Conservation (phyloP, 2,888 invertebrate species). For the Drosophila lacicola region DNA sequence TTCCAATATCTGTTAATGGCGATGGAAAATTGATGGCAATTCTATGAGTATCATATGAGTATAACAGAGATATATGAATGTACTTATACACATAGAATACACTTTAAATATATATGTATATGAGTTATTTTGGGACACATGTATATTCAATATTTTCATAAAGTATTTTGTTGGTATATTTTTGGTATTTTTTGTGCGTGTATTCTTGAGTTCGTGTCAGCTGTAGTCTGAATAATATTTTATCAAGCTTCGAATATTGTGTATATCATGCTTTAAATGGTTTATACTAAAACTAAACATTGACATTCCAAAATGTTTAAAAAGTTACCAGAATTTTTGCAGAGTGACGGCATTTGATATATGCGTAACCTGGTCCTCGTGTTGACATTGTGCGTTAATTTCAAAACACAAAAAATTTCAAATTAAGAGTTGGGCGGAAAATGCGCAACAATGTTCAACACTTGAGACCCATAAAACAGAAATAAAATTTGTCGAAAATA, state of each 20-base stretch:
- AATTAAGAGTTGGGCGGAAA: neutral
- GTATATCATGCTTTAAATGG: slow-evolving; percentile 27
- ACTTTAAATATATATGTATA: slow-evolving; percentile 16
- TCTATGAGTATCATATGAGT: slow-evolving; percentile 35
- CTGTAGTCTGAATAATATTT: neutral
- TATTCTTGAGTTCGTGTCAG: slow-evolving; percentile 28
- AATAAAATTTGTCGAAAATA: slow-evolving; percentile 56
- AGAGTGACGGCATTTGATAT: slow-evolving; percentile 47
- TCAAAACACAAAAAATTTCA: neutral
- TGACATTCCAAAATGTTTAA: slow-evolving; percentile 27
- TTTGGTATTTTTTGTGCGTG: slow-evolving; percentile 60
- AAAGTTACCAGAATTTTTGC: slow-evolving; percentile 29
- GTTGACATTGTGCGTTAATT: slow-evolving; percentile 15
- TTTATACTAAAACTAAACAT: slow-evolving; percentile 13
- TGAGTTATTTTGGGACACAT: neutral
- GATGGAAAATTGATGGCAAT: slow-evolving; percentile 63
- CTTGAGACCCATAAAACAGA: slow-evolving; percentile 50
- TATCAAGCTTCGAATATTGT: neutral
- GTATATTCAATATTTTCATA: slow-evolving; percentile 25
- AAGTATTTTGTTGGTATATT: slow-evolving; percentile 69
- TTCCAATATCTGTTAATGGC: slow-evolving; percentile 65
- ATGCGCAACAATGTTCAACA: slow-evolving; percentile 17
- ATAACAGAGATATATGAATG: slow-evolving; percentile 24
- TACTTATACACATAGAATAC: slow-evolving; percentile 34
- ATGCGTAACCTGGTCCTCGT: slow-evolving; percentile 1